Evolutionary conservation across 2,888 invertebrate genomes (phyloP).

Genomic region (Deroplatys truncata): DNA sequence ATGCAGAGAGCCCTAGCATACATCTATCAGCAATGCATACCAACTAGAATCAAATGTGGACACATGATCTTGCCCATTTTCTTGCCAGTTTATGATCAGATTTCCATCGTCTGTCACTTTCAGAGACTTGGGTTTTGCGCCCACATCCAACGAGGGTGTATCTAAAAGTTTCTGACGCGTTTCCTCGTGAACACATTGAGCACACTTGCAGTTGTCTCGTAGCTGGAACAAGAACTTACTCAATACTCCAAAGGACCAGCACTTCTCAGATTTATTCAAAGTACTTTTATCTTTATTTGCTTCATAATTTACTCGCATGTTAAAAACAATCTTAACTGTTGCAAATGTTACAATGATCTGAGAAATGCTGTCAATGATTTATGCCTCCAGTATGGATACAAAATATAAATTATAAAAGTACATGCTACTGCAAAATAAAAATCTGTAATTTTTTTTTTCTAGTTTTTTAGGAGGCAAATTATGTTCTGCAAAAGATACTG

Average conservation of each 20-base stretch:
- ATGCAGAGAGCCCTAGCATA: neutral
- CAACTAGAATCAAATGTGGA: slow-evolving; percentile 37
- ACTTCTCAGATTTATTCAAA: neutral
- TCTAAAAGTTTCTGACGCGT: slow-evolving; percentile 38
- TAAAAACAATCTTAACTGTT: neutral
- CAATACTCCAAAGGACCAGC: neutral
- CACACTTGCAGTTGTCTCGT: slow-evolving; percentile 38
- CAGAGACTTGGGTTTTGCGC: slow-evolving; percentile 36
- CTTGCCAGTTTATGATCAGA: slow-evolving; percentile 37
- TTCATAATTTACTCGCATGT: neutral
- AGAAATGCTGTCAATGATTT: neutral
- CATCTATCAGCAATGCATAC: slow-evolving; percentile 30
- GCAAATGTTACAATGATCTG: neutral
- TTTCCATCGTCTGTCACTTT: slow-evolving; percentile 35
- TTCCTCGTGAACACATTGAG: slow-evolving; percentile 35
- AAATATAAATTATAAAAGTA: neutral
- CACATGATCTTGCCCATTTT: slow-evolving; percentile 33
- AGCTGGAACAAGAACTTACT: slow-evolving; percentile 33
- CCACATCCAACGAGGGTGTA: slow-evolving; percentile 36
- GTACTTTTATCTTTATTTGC: neutral
- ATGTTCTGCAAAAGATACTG: neutral
- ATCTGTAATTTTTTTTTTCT: neutral
- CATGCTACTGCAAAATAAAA: neutral
- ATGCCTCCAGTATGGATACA: neutral
- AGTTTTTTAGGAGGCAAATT: neutral